Base-by-base conservation (phyloP, 64 coral and sea anemone species). In the Catalaphyllia jardinei region DNA sequence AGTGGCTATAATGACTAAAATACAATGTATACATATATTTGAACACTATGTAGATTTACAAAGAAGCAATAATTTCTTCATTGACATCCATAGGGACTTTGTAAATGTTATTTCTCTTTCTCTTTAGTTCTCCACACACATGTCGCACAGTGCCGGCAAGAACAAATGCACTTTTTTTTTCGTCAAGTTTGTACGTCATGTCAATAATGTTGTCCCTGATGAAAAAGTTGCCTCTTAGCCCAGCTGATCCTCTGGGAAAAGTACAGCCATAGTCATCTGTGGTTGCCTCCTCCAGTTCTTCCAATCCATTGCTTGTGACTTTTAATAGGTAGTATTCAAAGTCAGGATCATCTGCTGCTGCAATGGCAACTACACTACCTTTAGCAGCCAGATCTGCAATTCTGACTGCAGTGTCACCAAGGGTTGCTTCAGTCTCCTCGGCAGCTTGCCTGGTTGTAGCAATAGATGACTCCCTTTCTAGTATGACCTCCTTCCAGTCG, bases 181-280 rank as follows among this genome's bases (percentile, higher is more conserved):
- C 27, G 90, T 86, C 82, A 15, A 86, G 82, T 78, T 86, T 92
- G 24, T 91, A 92, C 11, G 60, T 86, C 90, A 86, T 92, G 59
- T 92, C 90, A 72, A 78, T 86, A 20, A 86, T 46, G 29, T 92
- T 86, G 11, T 92, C 90, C 18, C 60, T 85, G 22, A 75, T 7
- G 51, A 92, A 92, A 50, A 86, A 92, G 33, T 31, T 14, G 8
- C 72, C 60, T 79, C 69, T 71, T 10, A 89, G 29, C 35, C 29
- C 24, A 31, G 29, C 30, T 49, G 72, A 31, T 29, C 89, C 79
- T 84, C 46, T 63, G 18, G 79, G 72, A 29, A 91, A 85, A 42
- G 29, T 76, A 31, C 71, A 86, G 13, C 87, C 73, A 54, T 91
- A 86, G 33, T 91, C 89, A 62, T 91, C 80, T 67, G 75, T 75